Evolutionary conservation across 2,888 invertebrate species (phyloP).

Genomic region (Macrophya annulata): DNA sequence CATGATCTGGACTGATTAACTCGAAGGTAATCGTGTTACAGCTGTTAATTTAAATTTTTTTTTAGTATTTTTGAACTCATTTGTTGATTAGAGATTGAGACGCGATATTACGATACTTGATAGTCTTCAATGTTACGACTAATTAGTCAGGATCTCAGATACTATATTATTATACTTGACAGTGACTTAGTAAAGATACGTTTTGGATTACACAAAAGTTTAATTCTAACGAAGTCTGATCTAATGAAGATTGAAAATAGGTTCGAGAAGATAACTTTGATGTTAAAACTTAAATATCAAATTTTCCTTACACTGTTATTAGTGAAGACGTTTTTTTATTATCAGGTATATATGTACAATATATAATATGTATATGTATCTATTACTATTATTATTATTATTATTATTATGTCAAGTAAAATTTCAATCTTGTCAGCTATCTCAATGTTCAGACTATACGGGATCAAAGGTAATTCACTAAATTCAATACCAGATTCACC

Average conservation of each 20-base stretch:
- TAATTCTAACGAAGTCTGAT: too few species aligned
- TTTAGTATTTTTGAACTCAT: neutral
- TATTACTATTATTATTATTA: neutral
- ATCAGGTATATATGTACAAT: neutral
- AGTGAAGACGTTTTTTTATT: too few species aligned
- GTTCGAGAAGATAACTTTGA: too few species aligned
- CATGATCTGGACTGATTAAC: neutral
- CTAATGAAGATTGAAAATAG: too few species aligned
- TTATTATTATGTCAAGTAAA: neutral
- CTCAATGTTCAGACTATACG: neutral
- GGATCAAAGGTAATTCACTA: slow-evolving; percentile 48
- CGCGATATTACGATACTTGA: neutral
- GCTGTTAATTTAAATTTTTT: too few species aligned
- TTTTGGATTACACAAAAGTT: too few species aligned
- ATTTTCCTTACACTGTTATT: too few species aligned
- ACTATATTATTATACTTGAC: too few species aligned
- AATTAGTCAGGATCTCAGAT: neutral
- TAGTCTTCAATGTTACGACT: neutral
- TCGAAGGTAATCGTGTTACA: neutral
- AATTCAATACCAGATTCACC: slow-evolving; percentile 52
- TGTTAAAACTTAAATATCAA: too few species aligned
- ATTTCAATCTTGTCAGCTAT: slow-evolving; percentile 10
- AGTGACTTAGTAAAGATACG: too few species aligned
- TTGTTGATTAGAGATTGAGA: neutral
- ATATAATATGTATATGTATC: neutral